These are phyloP conservation scores for Limenitis camilla DNA, from an alignment of 2,888 invertebrate genomes.

Conservation along the genomic window DNA sequence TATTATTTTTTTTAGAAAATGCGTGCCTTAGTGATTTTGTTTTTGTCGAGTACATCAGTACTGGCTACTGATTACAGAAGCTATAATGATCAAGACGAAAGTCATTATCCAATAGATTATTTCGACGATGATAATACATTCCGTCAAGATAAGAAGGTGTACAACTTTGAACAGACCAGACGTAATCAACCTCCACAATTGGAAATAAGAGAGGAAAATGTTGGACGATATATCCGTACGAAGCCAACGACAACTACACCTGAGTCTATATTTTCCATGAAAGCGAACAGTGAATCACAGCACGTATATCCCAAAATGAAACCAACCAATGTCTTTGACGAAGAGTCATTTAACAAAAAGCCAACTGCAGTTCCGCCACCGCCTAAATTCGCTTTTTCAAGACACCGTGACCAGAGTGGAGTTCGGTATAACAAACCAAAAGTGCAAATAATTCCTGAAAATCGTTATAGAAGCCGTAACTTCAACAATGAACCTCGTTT, in stretches of 20 bases:
- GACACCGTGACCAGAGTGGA: neutral
- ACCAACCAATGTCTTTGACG: neutral
- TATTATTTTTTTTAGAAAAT: no score
- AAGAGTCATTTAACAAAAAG: neutral
- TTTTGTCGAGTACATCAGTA: conserved; percentile 25
- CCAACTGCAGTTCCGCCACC: neutral
- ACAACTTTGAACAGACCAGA: conserved; percentile 37
- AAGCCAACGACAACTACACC: conserved; percentile 30
- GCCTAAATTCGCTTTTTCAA: conserved; percentile 9
- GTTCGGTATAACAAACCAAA: neutral
- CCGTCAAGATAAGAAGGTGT: conserved; percentile 25
- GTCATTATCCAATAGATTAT: conserved; percentile 22
- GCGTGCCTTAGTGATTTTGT: no score
- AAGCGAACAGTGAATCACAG: conserved; percentile 8
- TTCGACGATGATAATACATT: conserved; percentile 28
- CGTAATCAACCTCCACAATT: conserved; percentile 36
- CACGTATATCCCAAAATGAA: conserved; percentile 3
- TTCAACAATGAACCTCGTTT: neutral
- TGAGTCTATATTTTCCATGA: conserved; percentile 24
- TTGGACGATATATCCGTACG: conserved; percentile 36
- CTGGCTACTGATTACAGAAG: conserved; percentile 25
- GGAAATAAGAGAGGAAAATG: conserved; percentile 39
- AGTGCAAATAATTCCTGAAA: neutral
- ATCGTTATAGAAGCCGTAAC: neutral
- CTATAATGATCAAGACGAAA: conserved; percentile 3